A percentile compares a stretch with the other conserved stretches of the same genome.
Conservation (phyloP, 1,140 invertebrate genomes). For the Harpegnathos saltator region DNA sequence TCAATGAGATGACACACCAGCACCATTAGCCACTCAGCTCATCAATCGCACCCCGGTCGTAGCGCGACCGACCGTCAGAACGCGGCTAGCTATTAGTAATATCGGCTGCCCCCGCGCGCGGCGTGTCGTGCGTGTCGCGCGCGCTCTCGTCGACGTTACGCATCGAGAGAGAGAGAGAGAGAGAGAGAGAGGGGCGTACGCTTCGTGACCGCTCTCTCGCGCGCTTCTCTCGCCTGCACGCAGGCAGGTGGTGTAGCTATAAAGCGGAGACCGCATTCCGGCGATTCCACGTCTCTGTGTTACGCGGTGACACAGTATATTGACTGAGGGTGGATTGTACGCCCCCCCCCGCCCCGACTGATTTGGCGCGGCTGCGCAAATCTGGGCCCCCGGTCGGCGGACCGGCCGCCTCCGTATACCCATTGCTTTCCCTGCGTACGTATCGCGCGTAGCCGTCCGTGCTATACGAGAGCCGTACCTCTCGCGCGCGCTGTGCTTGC, state of each 20-base stretch:
- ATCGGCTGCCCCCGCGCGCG: too few species aligned
- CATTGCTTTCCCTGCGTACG: constrained; percentile 65
- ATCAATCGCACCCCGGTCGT: too few species aligned
- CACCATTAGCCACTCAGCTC: too few species aligned
- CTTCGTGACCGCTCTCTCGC: not conserved
- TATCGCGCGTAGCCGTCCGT: constrained; percentile 59
- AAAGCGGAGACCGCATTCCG: constrained; percentile 62
- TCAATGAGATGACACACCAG: too few species aligned
- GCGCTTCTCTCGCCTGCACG: not conserved
- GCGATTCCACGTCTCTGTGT: constrained; percentile 55
- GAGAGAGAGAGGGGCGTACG: too few species aligned
- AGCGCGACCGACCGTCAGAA: not conserved
- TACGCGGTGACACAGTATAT: constrained; percentile 80
- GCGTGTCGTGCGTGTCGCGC: constrained; percentile 3
- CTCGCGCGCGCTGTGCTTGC: constrained; percentile 6
- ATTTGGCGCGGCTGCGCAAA: constrained; percentile 83
- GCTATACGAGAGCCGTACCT: constrained; percentile 40
- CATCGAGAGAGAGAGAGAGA: too few species aligned
- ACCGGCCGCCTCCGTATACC: constrained; percentile 53
- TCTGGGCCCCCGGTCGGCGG: constrained; percentile 66
- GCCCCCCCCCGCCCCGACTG: constrained; percentile 79
- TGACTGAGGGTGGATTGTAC: constrained; percentile 84
- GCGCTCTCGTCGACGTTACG: not conserved
- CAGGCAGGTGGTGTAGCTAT: constrained; percentile 19
- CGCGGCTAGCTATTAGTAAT: too few species aligned